phyloP scores from a whole-genome alignment of 2,113 vertebrate genomes.

The Notothenia coriiceps region DNA sequence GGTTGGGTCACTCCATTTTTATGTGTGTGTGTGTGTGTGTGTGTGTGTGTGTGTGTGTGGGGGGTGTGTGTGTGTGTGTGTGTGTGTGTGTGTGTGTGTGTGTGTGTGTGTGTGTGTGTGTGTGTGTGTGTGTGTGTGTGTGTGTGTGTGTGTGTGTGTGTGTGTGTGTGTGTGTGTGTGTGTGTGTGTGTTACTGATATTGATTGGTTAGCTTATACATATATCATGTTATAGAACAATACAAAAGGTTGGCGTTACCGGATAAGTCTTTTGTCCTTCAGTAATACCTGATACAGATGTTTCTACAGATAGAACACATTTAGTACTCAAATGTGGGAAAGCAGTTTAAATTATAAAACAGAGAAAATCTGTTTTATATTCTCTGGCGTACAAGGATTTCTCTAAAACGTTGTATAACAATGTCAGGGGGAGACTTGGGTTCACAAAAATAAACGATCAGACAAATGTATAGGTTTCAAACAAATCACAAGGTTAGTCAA shows the following conservation, averaged over 20 bases:
- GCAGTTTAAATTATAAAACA: too few species aligned
- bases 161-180: slow-evolving; percentile 8
- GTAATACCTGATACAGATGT: neutral
- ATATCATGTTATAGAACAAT: slow-evolving; percentile 24
- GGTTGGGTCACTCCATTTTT: slow-evolving; percentile 43
- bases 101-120: too few species aligned
- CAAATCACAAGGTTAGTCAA: neutral
- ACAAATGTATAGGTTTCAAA: neutral
- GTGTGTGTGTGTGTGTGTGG: too few species aligned
- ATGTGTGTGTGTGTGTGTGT: too few species aligned
- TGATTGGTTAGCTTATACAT: slow-evolving; percentile 23
- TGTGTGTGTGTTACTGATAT: slow-evolving; percentile 29
- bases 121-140: too few species aligned
- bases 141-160: slow-evolving; percentile 16
- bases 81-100: too few species aligned
- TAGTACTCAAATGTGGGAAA: neutral
- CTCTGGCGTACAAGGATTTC: too few species aligned
- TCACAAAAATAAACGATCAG: too few species aligned
- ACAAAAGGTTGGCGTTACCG: neutral
- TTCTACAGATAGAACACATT: neutral
- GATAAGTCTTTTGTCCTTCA: neutral
- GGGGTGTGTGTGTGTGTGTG: too few species aligned
- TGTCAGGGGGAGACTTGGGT: too few species aligned
- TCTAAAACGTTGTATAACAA: too few species aligned
- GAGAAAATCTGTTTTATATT: too few species aligned